Evolutionary conservation across 2,113 vertebrate genomes (phyloP).

Genomic region (Columba janthina): DNA sequence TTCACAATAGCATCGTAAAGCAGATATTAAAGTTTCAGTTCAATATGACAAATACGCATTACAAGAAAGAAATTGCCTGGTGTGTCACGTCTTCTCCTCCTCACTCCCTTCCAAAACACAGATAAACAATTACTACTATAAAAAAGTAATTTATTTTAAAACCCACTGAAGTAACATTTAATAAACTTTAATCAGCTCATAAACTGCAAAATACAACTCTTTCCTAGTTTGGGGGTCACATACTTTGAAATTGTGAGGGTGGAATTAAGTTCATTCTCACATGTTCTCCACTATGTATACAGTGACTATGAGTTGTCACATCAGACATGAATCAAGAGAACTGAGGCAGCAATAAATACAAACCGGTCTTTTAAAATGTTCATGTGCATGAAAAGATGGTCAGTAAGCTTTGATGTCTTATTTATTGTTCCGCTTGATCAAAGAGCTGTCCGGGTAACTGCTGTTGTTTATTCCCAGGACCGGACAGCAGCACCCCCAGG

Average conservation of each 20-base stretch:
- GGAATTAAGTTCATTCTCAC: neutral
- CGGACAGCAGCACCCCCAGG: no score
- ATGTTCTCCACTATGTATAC: fast-evolving
- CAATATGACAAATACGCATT: neutral
- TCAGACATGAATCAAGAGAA: neutral
- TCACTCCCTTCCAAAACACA: neutral
- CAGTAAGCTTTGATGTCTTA: neutral
- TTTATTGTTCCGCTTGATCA: neutral
- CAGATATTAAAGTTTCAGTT: neutral
- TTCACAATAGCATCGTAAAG: neutral
- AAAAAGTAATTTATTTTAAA: neutral
- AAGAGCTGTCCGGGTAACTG: neutral
- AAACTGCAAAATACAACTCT: neutral
- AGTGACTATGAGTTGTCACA: neutral
- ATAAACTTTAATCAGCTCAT: neutral
- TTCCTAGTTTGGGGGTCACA: neutral
- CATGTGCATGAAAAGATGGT: neutral
- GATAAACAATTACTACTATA: neutral
- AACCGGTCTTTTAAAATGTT: neutral
- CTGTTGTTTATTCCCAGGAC: neutral
- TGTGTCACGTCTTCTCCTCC: neutral
- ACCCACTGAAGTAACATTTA: neutral
- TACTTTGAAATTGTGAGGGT: neutral
- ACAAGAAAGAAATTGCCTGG: neutral
- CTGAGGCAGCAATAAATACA: neutral